Evolutionary conservation across 2,113 vertebrate genomes (phyloP).

Genomic region (Xiphorhynchus elegans): DNA sequence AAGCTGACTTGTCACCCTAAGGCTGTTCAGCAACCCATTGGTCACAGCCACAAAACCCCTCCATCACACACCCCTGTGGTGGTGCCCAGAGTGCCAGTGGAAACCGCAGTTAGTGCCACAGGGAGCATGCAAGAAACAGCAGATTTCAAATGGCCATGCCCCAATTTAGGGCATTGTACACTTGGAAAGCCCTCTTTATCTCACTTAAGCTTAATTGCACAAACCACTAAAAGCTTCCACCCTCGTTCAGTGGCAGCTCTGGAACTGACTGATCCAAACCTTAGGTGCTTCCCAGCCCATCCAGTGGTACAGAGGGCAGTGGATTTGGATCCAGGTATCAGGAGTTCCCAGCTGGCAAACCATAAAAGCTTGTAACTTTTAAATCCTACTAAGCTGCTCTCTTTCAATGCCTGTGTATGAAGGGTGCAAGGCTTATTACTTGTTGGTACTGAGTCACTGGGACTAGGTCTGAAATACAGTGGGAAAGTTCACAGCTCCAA

Average conservation of each 20-base stretch:
- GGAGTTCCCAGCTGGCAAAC: not conserved
- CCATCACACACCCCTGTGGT: not conserved
- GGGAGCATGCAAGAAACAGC: not conserved
- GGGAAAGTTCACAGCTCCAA: not conserved
- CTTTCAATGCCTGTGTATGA: not conserved
- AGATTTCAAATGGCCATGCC: not conserved
- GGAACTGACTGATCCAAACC: not conserved
- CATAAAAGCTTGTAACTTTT: not conserved
- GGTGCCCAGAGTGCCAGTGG: not conserved
- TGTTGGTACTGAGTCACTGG: not conserved
- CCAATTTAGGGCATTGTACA: not conserved
- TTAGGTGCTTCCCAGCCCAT: not conserved
- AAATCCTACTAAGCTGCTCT: not conserved
- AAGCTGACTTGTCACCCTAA: not conserved
- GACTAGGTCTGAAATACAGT: not conserved
- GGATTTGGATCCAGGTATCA: not conserved
- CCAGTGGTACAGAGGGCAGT: accelerated
- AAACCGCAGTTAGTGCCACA: not conserved
- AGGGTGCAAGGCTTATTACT: not conserved
- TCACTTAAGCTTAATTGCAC: not conserved
- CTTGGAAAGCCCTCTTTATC: not conserved
- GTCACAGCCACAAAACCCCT: not conserved
- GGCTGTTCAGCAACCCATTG: not conserved
- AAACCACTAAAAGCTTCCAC: not conserved
- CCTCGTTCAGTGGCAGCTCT: not conserved